Base-by-base conservation (phyloP, 2,797 vertebrate species). In the Emys orbicularis region DNA sequence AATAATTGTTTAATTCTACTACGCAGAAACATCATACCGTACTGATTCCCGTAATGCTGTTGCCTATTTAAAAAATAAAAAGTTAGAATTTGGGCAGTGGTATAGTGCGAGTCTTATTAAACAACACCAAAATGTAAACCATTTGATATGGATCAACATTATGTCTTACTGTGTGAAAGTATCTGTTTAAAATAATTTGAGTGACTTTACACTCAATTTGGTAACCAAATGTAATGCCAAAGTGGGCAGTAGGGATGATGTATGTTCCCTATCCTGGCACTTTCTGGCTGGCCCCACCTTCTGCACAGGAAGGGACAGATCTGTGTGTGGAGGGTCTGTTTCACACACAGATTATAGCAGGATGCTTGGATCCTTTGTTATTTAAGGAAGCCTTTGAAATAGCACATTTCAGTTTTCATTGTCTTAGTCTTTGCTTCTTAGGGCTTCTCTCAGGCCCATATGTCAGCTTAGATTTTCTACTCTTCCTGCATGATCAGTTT, bases 161-260 rank as follows among this genome's bases (percentile, higher is more conserved):
- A 94, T 82, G 57, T 86, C 94, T 88, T 95, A 86, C 90, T 94
- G 81, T 95, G 52, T 92, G 94, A 94, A 92, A 90, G 94, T 89
- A 93, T 81, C 21, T 88, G 82, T 91, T 94, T 85, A 84, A 92
- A 90, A 86, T 85, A 88, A 59, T 88, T 92, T 23, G 19, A 72
- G 37, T 72, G 19, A 72, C 37, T 92, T 89, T 87, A 91, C 80
- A 25, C 21, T 77, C 94, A 82, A 87, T 91, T 88, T 92, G 86
- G 81, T 91, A 94, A 90, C 82, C 41, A 80, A 81, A 77, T 79
- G 53, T 90, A 23, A 8, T 1, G 87, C 81, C 83, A 94, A 77
- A 80, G n/a, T 1, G 34, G 91, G 93, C 37, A 72, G n/a, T 23
- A 37, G 11, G 68, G 21, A 41, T 23, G 10, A 23, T 72, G 37